phyloP scores from a whole-genome alignment of 2,888 invertebrate species.

The Drosophila diplacantha region DNA sequence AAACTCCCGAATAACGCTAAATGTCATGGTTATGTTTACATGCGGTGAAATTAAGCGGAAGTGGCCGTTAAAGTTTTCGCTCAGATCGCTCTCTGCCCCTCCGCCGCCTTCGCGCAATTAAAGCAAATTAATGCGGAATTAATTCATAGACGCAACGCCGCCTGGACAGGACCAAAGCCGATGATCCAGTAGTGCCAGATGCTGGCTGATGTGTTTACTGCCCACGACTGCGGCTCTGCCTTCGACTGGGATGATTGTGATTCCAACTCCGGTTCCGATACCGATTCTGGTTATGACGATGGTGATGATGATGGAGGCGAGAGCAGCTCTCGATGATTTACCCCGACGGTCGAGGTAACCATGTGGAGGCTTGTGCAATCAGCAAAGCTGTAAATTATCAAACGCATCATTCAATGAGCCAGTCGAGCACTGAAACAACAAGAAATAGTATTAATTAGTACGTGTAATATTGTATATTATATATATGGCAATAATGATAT shows the following conservation, averaged over 20 bases:
- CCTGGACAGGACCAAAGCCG: background rate
- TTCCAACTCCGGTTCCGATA: background rate
- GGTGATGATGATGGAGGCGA: conserved; percentile 4
- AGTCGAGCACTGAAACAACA: conserved; percentile 6
- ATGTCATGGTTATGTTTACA: conserved; percentile 76
- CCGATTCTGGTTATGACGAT: background rate
- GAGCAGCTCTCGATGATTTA: conserved; percentile 11
- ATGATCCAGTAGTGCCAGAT: conserved; percentile 19
- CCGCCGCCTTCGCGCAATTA: conserved; percentile 44
- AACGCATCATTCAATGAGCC: conserved; percentile 53
- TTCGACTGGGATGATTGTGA: background rate
- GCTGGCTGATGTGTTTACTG: conserved; percentile 37
- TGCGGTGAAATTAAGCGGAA: conserved; percentile 72
- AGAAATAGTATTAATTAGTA: background rate
- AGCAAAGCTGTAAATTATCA: conserved; percentile 61
- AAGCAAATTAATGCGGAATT: conserved; percentile 61
- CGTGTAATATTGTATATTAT: too few relatives aligned
- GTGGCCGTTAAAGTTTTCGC: conserved; percentile 58
- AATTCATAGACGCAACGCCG: conserved; percentile 29
- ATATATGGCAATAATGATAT: too few relatives aligned
- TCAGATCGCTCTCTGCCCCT: conserved; percentile 1
- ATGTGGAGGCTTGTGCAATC: conserved; percentile 53
- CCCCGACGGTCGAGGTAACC: conserved; percentile 18
- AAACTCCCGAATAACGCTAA: conserved; percentile 65
- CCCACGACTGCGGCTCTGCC: background rate